Evolutionary conservation across 2,888 invertebrate species (phyloP).

Genomic region (Allygus modestus): DNA sequence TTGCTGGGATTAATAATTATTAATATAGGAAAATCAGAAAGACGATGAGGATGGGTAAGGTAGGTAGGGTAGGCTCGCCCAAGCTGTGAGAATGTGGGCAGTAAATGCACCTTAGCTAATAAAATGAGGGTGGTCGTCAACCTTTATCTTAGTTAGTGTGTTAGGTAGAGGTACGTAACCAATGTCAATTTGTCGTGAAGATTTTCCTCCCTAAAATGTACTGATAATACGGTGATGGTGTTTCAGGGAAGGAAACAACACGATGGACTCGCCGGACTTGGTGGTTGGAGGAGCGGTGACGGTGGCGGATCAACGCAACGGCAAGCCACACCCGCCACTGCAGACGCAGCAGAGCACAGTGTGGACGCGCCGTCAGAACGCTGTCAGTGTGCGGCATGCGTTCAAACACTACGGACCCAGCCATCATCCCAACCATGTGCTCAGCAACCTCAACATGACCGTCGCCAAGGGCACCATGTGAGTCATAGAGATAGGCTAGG

Average conservation of each 20-base stretch:
- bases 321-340: slow-evolving; percentile 67
- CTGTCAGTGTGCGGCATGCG: slow-evolving; percentile 91
- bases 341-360: slow-evolving; percentile 75
- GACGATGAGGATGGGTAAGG: too few species aligned
- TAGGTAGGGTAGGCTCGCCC: too few species aligned
- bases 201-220: too few species aligned
- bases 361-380: slow-evolving; percentile 88
- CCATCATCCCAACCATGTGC: slow-evolving; percentile 90
- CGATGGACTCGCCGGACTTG: slow-evolving; percentile 66
- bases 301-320: slow-evolving; percentile 68
- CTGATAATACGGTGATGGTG: neutral
- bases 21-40: too few species aligned
- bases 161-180: too few species aligned
- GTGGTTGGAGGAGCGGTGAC: slow-evolving; percentile 62
- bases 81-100: too few species aligned
- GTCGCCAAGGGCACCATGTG: slow-evolving; percentile 97
- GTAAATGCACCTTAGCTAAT: too few species aligned
- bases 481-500: too few species aligned
- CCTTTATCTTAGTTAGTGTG: too few species aligned
- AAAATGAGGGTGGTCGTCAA: too few species aligned
- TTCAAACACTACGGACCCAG: slow-evolving; percentile 94
- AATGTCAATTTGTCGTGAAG: too few species aligned
- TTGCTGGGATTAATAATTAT: too few species aligned
- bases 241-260: slow-evolving; percentile 68
- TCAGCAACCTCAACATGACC: slow-evolving; percentile 94